Base-by-base conservation (phyloP, 2,888 invertebrate genomes). In the Cotesia congregata region DNA sequence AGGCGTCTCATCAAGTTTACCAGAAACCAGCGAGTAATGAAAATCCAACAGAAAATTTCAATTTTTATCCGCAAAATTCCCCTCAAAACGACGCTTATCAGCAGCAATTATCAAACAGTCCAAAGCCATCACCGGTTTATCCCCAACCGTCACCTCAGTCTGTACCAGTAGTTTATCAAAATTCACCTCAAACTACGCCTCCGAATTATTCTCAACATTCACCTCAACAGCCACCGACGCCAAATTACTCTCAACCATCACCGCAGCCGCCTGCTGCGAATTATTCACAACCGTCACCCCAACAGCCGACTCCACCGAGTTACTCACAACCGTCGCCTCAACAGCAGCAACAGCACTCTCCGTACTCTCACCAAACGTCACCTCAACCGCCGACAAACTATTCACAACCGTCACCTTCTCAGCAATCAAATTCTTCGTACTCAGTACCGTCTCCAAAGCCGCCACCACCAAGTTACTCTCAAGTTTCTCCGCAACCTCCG, bases 171-270 rank as follows among this genome's bases (percentile, higher is more conserved):
- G 80, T 30, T 76, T 82, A 81, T 38, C 65, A 65, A 20, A 30
- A 30, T 30, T 65, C 65, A 15, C 89, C 90, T 77, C 82, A 81
- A 72, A 75, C 78, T 2, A 77, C 82, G 41, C 85, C 86, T 0
- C 79, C 80, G 2, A 77, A 83, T 38, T 87, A 86, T 72, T 83
- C 86, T 15, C 86, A 85, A 65, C 38, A 82, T 0, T 86, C 84
- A 5, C 84, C 87, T 2, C 82, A 88, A 65, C 65, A 65, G 68
- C 73, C 81, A 0, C 84, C 86, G 80, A 80, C 91, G 17, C 88
- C 90, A 69, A 90, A 90, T 79, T 91, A 90, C 78, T 88, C 89
- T 5, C 90, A 90, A 80, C 80, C 86, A 1, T 86, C 88, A 3
- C 88, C 88, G 74, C 90, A 90, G 77, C 85, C 81, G 62, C 80